Conservation (phyloP, 2,888 invertebrate species). For the Drosophila macrospina region DNA sequence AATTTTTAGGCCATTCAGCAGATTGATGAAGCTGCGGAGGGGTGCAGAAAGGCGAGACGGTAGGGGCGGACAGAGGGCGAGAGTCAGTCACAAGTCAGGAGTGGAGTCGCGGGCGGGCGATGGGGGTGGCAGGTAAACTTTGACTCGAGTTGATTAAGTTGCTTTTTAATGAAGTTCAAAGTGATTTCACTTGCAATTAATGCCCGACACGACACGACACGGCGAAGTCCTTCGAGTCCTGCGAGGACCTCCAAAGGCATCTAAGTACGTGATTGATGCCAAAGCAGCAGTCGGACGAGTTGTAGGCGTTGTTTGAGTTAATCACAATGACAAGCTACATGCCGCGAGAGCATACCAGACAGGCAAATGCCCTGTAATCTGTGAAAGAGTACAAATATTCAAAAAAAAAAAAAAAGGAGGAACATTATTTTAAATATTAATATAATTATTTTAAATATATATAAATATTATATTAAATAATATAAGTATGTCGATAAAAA, state of each 20-base stretch:
- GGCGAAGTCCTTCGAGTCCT: slow-evolving; percentile 7
- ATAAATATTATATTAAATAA: no score
- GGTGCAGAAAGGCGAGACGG: neutral
- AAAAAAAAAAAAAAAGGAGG: no score
- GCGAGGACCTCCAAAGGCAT: neutral
- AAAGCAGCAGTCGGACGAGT: neutral
- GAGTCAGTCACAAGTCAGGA: neutral
- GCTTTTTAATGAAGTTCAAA: slow-evolving; percentile 79
- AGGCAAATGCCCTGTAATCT: neutral
- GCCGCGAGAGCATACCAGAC: neutral
- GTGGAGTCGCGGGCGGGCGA: neutral
- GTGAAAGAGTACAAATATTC: no score
- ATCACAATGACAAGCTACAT: slow-evolving; percentile 2
- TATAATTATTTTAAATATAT: no score
- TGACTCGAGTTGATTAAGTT: slow-evolving; percentile 72
- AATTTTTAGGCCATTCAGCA: slow-evolving; percentile 79
- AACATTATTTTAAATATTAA: no score
- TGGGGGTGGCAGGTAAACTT: slow-evolving; percentile 49
- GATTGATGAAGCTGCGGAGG: slow-evolving; percentile 38
- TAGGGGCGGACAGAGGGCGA: no score
- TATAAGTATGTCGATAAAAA: no score
- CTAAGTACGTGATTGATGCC: slow-evolving; percentile 22
- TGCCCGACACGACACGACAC: slow-evolving; percentile 4
- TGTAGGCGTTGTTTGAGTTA: slow-evolving; percentile 2
- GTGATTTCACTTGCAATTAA: slow-evolving; percentile 73